phyloP scores from a whole-genome alignment of 2,797 vertebrate species.

The Leptatherina wallacei region DNA sequence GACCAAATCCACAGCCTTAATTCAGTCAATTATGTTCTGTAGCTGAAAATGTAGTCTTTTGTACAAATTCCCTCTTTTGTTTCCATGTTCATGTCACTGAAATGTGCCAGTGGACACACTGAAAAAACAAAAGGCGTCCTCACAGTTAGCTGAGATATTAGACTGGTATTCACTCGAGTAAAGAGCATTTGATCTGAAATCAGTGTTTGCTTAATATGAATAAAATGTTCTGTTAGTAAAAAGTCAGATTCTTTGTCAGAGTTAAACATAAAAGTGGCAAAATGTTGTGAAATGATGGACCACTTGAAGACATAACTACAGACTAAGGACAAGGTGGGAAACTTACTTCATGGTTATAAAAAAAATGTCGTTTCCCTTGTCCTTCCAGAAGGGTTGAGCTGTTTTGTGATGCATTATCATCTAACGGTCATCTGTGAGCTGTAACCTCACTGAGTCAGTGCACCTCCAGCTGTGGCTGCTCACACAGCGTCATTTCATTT shows the following conservation, averaged over 20 bases:
- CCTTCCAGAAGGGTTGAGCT: neutral
- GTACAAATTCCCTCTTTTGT: neutral
- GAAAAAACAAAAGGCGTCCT: neutral
- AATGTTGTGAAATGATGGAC: neutral
- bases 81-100: neutral
- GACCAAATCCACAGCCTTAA: neutral
- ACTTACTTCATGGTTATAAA: neutral
- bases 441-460: neutral
- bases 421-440: neutral
- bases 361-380: neutral
- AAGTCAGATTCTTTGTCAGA: neutral
- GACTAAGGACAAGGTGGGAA: neutral
- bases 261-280: neutral
- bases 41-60: neutral
- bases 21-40: neutral
- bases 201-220: neutral
- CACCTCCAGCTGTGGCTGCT: constrained; percentile 1
- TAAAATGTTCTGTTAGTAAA: neutral
- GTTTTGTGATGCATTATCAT: neutral
- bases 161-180: neutral
- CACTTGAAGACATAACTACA: neutral
- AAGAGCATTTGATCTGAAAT: neutral
- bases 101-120: neutral
- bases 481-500: neutral
- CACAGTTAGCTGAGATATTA: neutral